Percentiles rank a stretch among this genome's conserved stretches.
Conservation (phyloP, 2,888 invertebrate species). For the Autographa pulchrina region DNA sequence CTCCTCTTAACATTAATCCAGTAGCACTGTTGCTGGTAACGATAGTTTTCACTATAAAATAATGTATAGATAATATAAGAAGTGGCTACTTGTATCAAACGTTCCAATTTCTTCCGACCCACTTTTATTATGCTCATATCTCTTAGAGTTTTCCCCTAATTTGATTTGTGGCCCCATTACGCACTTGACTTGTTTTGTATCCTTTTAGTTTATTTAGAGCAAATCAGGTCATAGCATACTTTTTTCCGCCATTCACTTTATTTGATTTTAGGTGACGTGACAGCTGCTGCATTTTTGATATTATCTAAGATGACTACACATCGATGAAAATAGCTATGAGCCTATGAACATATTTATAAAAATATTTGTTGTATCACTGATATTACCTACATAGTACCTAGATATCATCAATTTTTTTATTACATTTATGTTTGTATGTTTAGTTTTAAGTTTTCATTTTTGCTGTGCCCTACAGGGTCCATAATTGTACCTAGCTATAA, state of each 20-base stretch:
- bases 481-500: too few relatives aligned
- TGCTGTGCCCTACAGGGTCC: too few relatives aligned
- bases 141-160: conserved; percentile 54
- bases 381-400: too few relatives aligned
- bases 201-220: conserved; percentile 43
- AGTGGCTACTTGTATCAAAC: conserved; percentile 27
- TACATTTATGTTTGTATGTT: too few relatives aligned
- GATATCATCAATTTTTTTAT: neutral
- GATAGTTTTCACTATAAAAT: neutral
- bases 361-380: too few relatives aligned
- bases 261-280: neutral
- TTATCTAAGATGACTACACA: neutral
- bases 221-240: conserved; percentile 31
- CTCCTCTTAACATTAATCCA: neutral
- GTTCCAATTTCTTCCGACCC: conserved; percentile 47
- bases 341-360: too few relatives aligned
- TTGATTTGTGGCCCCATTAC: conserved; percentile 58
- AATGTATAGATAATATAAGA: neutral
- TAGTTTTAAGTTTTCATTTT: too few relatives aligned
- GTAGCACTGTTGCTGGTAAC: neutral
- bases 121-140: conserved; percentile 53
- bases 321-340: too few relatives aligned
- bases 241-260: neutral
- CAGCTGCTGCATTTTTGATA: neutral
- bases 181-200: conserved; percentile 54